phyloP scores from a whole-genome alignment of 2,888 invertebrate species.

The Eristalis pertinax region DNA sequence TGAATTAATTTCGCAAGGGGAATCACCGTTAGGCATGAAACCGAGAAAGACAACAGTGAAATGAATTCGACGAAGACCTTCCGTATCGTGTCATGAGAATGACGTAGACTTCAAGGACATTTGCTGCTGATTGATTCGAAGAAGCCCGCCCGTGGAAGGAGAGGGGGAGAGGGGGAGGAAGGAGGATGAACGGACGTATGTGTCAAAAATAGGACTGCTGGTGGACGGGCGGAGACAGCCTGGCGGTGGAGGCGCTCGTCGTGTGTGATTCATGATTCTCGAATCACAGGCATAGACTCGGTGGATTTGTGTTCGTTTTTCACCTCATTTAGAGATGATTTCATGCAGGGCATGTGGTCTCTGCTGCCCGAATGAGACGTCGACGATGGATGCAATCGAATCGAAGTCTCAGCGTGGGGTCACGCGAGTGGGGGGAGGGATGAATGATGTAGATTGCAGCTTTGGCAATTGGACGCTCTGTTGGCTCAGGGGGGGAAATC shows the following conservation, averaged over 20 bases:
- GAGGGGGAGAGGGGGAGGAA: neutral
- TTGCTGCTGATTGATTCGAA: neutral
- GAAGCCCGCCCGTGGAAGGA: neutral
- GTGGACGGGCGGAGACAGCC: too few species aligned
- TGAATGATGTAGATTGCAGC: too few species aligned
- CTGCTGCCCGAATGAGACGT: neutral
- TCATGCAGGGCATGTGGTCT: neutral
- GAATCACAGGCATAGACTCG: neutral
- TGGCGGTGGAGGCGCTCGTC: too few species aligned
- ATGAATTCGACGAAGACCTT: neutral
- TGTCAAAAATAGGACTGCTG: too few species aligned
- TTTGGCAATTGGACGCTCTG: too few species aligned
- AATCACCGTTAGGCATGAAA: neutral
- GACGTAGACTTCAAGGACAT: neutral
- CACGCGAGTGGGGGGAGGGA: too few species aligned
- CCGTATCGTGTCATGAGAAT: neutral
- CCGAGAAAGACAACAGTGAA: neutral
- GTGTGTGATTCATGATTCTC: neutral
- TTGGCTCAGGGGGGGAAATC: too few species aligned
- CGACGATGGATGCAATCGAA: neutral
- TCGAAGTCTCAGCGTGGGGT: too few species aligned
- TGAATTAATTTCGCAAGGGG: neutral
- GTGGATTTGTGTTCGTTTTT: neutral
- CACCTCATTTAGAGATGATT: neutral
- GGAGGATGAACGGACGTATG: neutral